phyloP scores from a whole-genome alignment of 2,113 vertebrate genomes.

The Callospermophilus lateralis region DNA sequence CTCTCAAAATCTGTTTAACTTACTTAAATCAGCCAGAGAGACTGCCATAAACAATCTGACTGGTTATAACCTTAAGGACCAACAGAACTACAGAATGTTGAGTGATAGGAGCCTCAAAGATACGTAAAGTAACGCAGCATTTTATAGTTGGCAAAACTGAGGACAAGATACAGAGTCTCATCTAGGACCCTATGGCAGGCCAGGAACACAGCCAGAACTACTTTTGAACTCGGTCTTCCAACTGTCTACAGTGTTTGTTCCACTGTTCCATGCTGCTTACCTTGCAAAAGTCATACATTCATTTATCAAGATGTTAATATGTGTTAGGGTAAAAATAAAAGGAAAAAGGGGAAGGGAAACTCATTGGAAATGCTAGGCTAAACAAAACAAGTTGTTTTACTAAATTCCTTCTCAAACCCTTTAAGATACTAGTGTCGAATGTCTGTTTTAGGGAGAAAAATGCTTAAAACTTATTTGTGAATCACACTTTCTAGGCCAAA shows the following conservation, averaged over 20 bases:
- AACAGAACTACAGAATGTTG: neutral
- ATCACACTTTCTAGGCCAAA: neutral
- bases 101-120: neutral
- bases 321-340: neutral
- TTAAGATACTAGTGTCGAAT: neutral
- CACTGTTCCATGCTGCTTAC: neutral
- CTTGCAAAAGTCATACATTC: neutral
- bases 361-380: neutral
- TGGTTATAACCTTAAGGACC: neutral
- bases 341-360: neutral
- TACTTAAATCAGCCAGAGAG: conserved; percentile 32
- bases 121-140: neutral
- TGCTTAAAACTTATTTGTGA: neutral
- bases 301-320: neutral
- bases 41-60: neutral
- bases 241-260: neutral
- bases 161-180: neutral
- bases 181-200: neutral
- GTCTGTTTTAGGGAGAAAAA: conserved; percentile 2
- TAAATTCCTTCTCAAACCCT: neutral
- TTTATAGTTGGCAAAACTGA: neutral
- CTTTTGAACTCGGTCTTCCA: neutral
- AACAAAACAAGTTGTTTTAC: neutral
- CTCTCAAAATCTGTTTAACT: neutral
- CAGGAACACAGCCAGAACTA: neutral